These are phyloP conservation scores for Anguilla pacifica DNA, from an alignment of 2,797 vertebrate species.

Conservation along the genomic window DNA sequence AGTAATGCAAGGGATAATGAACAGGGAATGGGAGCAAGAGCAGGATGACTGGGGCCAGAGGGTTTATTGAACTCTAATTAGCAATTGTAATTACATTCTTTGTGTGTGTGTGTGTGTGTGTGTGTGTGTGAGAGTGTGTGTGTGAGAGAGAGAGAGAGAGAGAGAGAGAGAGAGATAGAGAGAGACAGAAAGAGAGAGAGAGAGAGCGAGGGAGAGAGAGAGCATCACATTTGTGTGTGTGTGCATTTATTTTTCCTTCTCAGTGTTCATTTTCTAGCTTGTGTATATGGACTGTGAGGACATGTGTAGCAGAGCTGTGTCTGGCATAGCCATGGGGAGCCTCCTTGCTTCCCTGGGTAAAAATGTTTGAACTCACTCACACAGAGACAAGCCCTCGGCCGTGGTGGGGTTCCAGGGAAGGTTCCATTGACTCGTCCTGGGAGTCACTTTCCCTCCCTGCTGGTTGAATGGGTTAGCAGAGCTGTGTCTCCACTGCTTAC, in stretches of 20 bases:
- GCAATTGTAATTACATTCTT: conserved; percentile 34
- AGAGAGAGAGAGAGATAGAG: too few relatives aligned
- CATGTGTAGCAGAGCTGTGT: not conserved
- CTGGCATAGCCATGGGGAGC: conserved; percentile 17
- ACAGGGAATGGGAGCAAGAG: conserved; percentile 9
- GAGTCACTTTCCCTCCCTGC: conserved; percentile 38
- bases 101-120: conserved; percentile 4
- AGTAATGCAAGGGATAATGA: conserved; percentile 8
- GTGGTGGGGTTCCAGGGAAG: not conserved
- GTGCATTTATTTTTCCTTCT: conserved; percentile 26
- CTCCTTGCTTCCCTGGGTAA: conserved; percentile 46
- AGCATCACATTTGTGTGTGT: conserved; percentile 14
- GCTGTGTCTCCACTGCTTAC: conserved; percentile 54
- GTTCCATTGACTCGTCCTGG: not conserved
- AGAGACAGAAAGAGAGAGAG: too few relatives aligned
- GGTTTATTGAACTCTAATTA: conserved; percentile 23
- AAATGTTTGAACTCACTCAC: conserved; percentile 46
- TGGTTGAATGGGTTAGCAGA: conserved; percentile 61
- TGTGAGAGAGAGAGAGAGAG: conserved; percentile 20
- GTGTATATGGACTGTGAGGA: not conserved
- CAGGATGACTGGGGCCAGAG: not conserved
- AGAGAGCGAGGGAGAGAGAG: too few relatives aligned
- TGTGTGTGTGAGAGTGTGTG: conserved; percentile 27
- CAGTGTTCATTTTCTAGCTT: not conserved
- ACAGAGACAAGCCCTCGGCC: not conserved